Evolutionary conservation across 1,140 invertebrate genomes (phyloP), one percentile per base, ranked within the genome.

Genomic region (Aphis gossypii): DNA sequence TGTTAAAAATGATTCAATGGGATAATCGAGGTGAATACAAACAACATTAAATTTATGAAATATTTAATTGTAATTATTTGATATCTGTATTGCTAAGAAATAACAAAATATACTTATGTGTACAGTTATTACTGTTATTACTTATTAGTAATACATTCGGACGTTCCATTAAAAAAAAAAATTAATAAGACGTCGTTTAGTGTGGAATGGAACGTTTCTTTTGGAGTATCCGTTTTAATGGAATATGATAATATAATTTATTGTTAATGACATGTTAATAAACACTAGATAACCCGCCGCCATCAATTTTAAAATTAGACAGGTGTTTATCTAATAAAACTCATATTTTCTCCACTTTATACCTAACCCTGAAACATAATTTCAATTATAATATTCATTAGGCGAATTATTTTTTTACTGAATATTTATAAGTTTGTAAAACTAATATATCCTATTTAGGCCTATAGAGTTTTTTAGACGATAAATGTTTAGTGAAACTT

Each of bases 191-290:
- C 83, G 41, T 84, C 41, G 41, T 84, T 11, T 44, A 44, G 11
- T 84, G 7, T 44, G 8, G 25, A 83, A 84, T 83, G 82, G 82
- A 83, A 38, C 82, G 23, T 21, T 84, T 84, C 20, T 44, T 38
- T 41, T 84, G 35, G 4, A 84, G 41, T 84, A 23, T 25, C 41
- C 41, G 83, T 84, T 84, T 44, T 84, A 84, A 84, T 84, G 38
- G 41, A 84, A 84, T 84, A 84, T 41, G 38, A 44, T 44, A 30
- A 84, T 44, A 84, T 30, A 44, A 84, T 44, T 25, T 83, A 23
- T 84, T 84, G 83, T 84, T 84, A 84, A 84, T 84, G 83, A 84
- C 83, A 84, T 44, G 83, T 84, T 84, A 84, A 84, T 84, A 84
- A 84, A 84, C 38, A 84, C 41, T 23, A 23, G 14, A 84, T 44